Evolutionary conservation across 2,888 invertebrate species (phyloP).

Genomic region (Drosophila villosipedis): DNA sequence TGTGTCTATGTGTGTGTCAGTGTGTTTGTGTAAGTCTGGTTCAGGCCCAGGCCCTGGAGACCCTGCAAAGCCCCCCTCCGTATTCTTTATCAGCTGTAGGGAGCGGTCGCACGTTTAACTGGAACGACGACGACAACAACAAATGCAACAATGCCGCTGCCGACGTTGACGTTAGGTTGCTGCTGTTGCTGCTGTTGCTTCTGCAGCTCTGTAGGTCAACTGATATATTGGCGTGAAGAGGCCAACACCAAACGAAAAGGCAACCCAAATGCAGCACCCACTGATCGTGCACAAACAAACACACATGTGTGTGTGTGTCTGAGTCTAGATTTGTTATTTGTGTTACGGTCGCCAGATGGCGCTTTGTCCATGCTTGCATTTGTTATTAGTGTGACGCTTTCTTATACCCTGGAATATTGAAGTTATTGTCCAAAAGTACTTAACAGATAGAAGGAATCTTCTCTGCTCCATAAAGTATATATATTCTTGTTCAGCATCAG

Average conservation of each 20-base stretch:
- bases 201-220: conserved; percentile 69
- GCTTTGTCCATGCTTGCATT: conserved; percentile 39
- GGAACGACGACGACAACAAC: conserved; percentile 50
- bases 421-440: not conserved
- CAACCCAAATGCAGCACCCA: conserved; percentile 53
- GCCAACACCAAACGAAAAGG: conserved; percentile 46
- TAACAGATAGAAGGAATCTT: not conserved
- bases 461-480: not conserved
- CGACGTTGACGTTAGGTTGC: conserved; percentile 7
- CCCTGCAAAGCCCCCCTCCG: conserved; percentile 23
- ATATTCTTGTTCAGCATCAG: not conserved
- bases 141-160: conserved; percentile 29
- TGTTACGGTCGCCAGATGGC: conserved; percentile 44
- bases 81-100: conserved; percentile 49
- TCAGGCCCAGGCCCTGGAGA: conserved; percentile 20
- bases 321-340: conserved; percentile 28
- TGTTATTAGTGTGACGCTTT: conserved; percentile 31
- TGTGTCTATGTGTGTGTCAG: conserved; percentile 5
- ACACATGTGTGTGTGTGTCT: not conserved
- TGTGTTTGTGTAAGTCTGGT: not conserved
- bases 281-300: conserved; percentile 37
- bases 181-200: conserved; percentile 1
- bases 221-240: conserved; percentile 65
- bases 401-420: not conserved
- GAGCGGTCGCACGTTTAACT: conserved; percentile 40